Conservation (phyloP, 2,113 vertebrate species). For the Centropus unirufus region DNA sequence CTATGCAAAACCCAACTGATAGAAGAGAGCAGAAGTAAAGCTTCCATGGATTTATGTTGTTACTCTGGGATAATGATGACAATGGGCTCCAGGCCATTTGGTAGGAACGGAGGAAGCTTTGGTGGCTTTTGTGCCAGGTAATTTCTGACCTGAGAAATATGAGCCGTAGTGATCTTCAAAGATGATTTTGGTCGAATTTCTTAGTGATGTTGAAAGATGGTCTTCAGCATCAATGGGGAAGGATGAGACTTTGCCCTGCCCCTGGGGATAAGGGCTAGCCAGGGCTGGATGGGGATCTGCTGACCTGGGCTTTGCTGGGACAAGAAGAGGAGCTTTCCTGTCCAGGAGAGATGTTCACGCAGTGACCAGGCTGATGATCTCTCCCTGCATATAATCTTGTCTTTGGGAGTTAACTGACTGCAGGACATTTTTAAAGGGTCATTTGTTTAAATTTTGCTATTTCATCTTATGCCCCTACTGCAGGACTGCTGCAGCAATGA, state of each 20-base stretch:
- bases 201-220: background rate
- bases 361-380: accelerated
- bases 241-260: background rate
- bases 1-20: background rate
- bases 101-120: background rate
- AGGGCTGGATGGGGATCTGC: background rate
- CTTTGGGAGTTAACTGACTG: background rate
- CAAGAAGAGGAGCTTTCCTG: background rate
- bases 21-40: background rate
- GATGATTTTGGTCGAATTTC: background rate
- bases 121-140: background rate
- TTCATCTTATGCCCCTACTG: background rate
- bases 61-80: accelerated
- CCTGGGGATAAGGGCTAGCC: background rate
- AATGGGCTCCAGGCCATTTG: accelerated
- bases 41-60: accelerated
- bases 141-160: background rate
- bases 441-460: background rate
- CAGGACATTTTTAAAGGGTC: background rate
- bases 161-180: accelerated
- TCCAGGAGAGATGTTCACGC: accelerated
- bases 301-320: background rate
- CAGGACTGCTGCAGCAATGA: background rate
- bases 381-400: background rate
- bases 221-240: background rate